Evolutionary conservation across 2,888 invertebrate genomes (phyloP).

Genomic region (Nomada fabriciana): DNA sequence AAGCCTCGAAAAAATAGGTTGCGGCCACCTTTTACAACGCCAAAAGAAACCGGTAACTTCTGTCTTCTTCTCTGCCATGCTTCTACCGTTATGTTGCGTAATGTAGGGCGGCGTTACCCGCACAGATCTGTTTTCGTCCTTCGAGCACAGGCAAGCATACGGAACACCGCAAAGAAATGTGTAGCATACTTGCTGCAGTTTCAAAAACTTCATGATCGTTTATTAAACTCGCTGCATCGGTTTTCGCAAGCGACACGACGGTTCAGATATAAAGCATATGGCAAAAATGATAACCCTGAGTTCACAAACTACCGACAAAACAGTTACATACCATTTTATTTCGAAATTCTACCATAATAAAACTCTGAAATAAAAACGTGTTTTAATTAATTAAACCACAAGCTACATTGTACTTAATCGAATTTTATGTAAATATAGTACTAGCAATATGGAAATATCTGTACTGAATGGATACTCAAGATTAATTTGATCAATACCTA

Average conservation of each 20-base stretch:
- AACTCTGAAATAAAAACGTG: neutral
- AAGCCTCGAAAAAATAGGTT: slow-evolving; percentile 34
- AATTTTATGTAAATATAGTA: neutral
- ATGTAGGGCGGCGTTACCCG: slow-evolving; percentile 44
- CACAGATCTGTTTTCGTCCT: slow-evolving; percentile 56
- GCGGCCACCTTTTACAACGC: slow-evolving; percentile 36
- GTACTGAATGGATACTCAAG: too few species aligned
- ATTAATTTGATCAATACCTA: too few species aligned
- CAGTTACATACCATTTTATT: too few species aligned
- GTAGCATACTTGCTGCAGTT: slow-evolving; percentile 34
- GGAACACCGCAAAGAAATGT: slow-evolving; percentile 29
- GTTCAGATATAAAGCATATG: neutral
- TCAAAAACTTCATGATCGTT: slow-evolving; percentile 32
- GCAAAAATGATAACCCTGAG: too few species aligned
- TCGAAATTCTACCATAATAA: neutral
- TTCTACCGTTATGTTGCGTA: slow-evolving; percentile 69
- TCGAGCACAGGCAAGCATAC: slow-evolving; percentile 22
- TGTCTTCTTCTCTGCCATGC: slow-evolving; percentile 52
- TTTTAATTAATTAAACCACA: neutral
- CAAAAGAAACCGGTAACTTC: slow-evolving; percentile 54
- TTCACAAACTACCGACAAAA: too few species aligned
- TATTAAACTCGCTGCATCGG: slow-evolving; percentile 2
- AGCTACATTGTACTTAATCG: too few species aligned
- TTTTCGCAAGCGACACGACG: slow-evolving; percentile 2
- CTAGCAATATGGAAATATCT: neutral